phyloP scores from a whole-genome alignment of 2,113 vertebrate genomes.

The Prietella phreatophila region DNA sequence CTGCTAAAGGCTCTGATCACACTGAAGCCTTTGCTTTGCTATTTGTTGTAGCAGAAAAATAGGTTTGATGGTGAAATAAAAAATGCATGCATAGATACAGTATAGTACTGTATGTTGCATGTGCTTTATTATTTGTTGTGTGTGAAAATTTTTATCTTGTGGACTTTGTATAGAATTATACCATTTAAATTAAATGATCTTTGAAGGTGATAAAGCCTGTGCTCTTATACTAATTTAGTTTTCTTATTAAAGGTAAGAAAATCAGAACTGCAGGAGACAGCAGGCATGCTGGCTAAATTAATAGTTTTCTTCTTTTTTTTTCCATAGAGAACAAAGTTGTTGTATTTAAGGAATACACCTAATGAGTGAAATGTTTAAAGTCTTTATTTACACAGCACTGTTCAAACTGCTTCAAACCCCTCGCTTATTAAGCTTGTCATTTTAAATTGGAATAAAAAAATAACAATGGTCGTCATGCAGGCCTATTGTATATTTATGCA shows the following conservation, averaged over 20 bases:
- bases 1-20: slow-evolving; percentile 15
- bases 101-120: not conserved
- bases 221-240: not conserved
- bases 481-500: not conserved
- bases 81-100: not conserved
- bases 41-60: slow-evolving; percentile 23
- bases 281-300: not conserved
- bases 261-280: not conserved
- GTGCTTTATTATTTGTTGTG: not conserved
- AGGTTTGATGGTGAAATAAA: not conserved
- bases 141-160: not conserved
- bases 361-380: slow-evolving; percentile 2
- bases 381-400: not conserved
- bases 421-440: not conserved
- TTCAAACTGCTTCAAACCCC: not conserved
- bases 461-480: not conserved
- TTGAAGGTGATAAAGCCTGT: not conserved
- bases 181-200: too few relatives aligned
- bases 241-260: not conserved
- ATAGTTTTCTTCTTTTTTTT: not conserved
- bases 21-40: slow-evolving; percentile 31
- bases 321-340: not conserved
- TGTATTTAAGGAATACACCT: not conserved
- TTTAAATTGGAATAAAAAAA: not conserved
- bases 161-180: not conserved